phyloP scores from a whole-genome alignment of 2,888 invertebrate species.

The Aphrophora alni region DNA sequence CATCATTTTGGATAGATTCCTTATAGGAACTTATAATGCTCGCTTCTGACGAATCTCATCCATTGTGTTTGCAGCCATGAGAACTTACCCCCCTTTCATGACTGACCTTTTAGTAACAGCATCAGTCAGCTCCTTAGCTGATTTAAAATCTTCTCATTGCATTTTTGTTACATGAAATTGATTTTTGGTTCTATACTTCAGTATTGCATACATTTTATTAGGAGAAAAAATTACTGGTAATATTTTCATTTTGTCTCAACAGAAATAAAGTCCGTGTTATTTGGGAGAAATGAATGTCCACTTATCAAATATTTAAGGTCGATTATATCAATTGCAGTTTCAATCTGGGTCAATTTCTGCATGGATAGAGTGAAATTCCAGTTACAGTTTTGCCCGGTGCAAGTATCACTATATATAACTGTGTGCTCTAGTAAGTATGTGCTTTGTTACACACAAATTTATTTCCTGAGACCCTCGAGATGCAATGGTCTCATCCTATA shows the following conservation, averaged over 20 bases:
- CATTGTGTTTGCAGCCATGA: too few relatives aligned
- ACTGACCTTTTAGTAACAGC: too few relatives aligned
- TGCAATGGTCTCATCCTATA: neutral
- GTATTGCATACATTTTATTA: neutral
- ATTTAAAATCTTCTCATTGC: too few relatives aligned
- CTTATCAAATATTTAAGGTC: conserved; percentile 17
- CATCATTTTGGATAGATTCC: too few relatives aligned
- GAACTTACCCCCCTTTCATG: too few relatives aligned
- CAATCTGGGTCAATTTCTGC: neutral
- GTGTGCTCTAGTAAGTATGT: neutral
- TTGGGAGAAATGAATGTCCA: conserved; percentile 18
- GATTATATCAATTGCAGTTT: neutral
- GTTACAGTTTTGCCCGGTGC: neutral
- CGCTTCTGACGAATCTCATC: too few relatives aligned
- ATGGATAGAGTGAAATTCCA: conserved; percentile 9
- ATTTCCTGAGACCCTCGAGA: conserved; percentile 3
- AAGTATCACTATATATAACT: conserved; percentile 3
- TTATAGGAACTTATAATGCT: too few relatives aligned
- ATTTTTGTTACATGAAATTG: too few relatives aligned
- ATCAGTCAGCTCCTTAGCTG: too few relatives aligned
- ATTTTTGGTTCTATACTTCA: neutral
- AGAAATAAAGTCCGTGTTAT: conserved; percentile 12
- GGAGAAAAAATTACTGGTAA: neutral
- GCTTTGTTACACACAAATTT: neutral
- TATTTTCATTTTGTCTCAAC: neutral